These are phyloP conservation scores for Puma concolor DNA, from an alignment of 2,113 vertebrate species.

Conservation along the genomic window DNA sequence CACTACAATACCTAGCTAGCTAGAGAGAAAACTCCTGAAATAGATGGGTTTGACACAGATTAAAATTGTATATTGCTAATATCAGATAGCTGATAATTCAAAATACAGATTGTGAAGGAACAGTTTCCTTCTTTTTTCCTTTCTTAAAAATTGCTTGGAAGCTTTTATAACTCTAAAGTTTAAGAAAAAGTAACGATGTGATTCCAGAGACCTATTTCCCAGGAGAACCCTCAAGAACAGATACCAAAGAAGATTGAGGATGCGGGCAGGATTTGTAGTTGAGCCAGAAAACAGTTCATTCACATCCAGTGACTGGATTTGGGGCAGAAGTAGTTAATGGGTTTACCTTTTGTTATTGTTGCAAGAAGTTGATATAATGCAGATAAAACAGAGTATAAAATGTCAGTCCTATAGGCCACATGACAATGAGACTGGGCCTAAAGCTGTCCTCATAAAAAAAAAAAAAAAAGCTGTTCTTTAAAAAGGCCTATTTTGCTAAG, in stretches of 20 bases:
- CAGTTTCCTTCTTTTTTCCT: background rate
- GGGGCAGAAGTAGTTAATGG: background rate
- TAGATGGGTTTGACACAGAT: background rate
- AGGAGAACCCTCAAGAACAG: background rate
- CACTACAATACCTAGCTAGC: background rate
- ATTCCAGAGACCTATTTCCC: background rate
- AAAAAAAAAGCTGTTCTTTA: background rate
- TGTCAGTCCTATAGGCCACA: background rate
- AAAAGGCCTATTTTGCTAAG: background rate
- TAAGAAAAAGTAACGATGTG: background rate
- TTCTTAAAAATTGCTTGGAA: background rate
- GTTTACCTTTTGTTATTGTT: background rate
- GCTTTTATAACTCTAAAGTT: background rate
- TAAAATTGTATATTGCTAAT: background rate
- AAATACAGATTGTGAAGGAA: background rate
- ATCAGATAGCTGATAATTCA: background rate
- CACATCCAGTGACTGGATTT: background rate
- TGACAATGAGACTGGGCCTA: background rate
- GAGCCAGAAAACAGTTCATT: background rate
- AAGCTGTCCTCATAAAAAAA: background rate
- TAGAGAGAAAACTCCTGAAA: constrained; percentile 11
- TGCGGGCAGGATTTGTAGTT: background rate
- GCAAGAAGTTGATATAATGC: background rate
- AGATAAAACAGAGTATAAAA: background rate
- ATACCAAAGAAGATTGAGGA: background rate